Base-by-base conservation (phyloP, 2,113 vertebrate genomes). In the Pterocles burchelli region DNA sequence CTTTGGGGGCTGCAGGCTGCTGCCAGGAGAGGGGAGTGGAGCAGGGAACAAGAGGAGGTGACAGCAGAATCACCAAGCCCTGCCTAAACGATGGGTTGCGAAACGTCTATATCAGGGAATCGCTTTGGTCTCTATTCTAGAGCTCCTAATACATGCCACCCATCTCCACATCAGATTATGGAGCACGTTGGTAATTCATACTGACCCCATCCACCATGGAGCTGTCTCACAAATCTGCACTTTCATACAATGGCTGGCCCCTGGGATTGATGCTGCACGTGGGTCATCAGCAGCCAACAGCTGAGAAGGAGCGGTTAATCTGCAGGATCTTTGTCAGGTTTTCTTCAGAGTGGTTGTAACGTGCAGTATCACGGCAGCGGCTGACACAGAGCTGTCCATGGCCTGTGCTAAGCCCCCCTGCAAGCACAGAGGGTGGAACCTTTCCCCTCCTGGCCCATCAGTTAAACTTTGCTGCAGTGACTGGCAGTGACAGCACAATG, bases 401-500 rank as follows among this genome's bases (percentile, higher is more conserved):
- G 33, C 48, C 41, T 58, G 49, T 2, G 3, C 48, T 92, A 80
- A 91, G 46, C 24, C 46, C 58, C 45, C 38, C 58, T 31, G 21
- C 6, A 33, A 45, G 20, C 1, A 2, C 49, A 59, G 34, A 77
- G 80, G 51, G 51, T 38, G 22, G 46, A 75, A 13, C 34, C 25
- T 91, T 72, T 70, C 18, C 26, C 16, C 18, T 57, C 24, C 33
- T 5, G 1, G 17, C 38, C 43, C 22, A 18, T 51, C 52, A 29
- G 25, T 45, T 52, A 59, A 58, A 49, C 14, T 62, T 62, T 34
- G 15, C 48, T 63, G 52, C 43, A 33, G 55, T 29, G 55, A 57
- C 29, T 0, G 1, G 34, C 26, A 79, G 41, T n/a, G 33, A 67
- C 19, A 46, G 38, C 10, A 13, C 0, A 3, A 21, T 29, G 24